These are phyloP conservation scores for Piezodorus guildinii DNA, from an alignment of 1,140 invertebrate genomes.

Conservation along the genomic window DNA sequence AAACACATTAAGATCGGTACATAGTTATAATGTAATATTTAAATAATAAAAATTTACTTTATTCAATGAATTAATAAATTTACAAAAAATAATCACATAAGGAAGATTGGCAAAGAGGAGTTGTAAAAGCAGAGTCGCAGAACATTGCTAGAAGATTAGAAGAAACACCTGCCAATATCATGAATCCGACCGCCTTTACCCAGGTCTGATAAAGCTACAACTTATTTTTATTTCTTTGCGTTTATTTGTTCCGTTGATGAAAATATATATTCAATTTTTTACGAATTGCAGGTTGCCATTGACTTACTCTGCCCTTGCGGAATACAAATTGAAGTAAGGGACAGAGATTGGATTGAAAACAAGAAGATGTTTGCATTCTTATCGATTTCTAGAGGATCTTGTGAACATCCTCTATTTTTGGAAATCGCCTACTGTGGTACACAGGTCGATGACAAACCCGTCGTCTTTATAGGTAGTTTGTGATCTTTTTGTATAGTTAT, in stretches of 20 bases:
- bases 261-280: not conserved
- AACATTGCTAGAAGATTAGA: constrained; percentile 47
- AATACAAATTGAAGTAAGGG: constrained; percentile 33
- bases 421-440: constrained; percentile 30
- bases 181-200: constrained; percentile 51
- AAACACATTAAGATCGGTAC: no score
- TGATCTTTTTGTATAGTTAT: no score
- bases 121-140: constrained; percentile 45
- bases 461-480: constrained; percentile 32
- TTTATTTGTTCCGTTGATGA: not conserved
- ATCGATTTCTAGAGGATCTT: constrained; percentile 46
- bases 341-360: constrained; percentile 36
- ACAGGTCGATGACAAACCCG: constrained; percentile 35
- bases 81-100: constrained; percentile 25
- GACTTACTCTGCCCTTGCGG: constrained; percentile 25
- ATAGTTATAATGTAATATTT: no score
- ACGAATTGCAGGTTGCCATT: constrained; percentile 28
- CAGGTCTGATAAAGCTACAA: constrained; percentile 26
- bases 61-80: no score
- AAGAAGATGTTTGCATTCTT: constrained; percentile 51
- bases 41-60: no score
- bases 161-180: constrained; percentile 50
- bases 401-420: constrained; percentile 45
- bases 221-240: no score
- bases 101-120: constrained; percentile 42